These are phyloP conservation scores for Odontocolon sp. DNA, from an alignment of 2,888 invertebrate species.

Conservation along the genomic window DNA sequence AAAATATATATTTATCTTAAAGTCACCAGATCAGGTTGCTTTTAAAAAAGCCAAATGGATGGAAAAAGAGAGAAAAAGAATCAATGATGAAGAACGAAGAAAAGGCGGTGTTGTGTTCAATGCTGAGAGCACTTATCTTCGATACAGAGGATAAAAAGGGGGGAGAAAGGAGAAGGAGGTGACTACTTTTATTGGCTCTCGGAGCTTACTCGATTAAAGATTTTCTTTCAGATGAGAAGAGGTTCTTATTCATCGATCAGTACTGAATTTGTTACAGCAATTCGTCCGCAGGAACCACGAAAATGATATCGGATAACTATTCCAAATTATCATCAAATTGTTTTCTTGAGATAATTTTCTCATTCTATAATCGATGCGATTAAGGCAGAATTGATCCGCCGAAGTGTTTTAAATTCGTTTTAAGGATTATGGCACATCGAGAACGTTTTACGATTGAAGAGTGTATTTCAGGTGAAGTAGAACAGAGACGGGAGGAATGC, in stretches of 20 bases:
- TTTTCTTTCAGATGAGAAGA: not conserved
- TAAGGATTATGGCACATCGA: not conserved
- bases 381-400: not conserved
- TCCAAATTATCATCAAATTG: too few relatives aligned
- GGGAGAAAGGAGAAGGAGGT: not conserved
- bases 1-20: too few relatives aligned
- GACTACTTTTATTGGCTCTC: not conserved
- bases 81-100: not conserved
- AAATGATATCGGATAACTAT: too few relatives aligned
- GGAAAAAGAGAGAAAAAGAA: not conserved
- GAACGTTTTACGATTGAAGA: slow-evolving; percentile 4
- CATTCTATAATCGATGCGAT: not conserved
- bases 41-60: not conserved
- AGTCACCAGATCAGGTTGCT: not conserved
- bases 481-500: not conserved
- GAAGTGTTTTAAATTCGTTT: not conserved
- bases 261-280: too few relatives aligned
- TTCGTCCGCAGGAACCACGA: too few relatives aligned
- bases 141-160: not conserved
- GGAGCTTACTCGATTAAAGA: slow-evolving; percentile 20
- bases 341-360: not conserved
- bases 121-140: not conserved
- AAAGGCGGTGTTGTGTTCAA: slow-evolving; percentile 4
- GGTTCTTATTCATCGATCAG: too few relatives aligned
- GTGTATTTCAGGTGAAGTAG: not conserved